These are phyloP conservation scores for Bombus waltoni DNA, from an alignment of 1,140 invertebrate species.

Conservation along the genomic window DNA sequence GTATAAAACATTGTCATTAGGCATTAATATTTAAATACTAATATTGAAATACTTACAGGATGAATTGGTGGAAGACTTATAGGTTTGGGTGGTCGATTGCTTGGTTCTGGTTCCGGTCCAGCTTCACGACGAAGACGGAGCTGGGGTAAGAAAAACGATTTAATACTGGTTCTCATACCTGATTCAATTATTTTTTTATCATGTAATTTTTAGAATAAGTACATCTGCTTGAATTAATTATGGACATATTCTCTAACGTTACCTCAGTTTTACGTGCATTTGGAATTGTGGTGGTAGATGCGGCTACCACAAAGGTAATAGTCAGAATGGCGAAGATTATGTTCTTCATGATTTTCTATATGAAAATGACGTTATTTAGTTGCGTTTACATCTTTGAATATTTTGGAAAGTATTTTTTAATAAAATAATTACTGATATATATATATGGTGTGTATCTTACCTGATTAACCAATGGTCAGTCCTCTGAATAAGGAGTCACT, in stretches of 20 bases:
- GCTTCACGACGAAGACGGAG: slow-evolving; percentile 24
- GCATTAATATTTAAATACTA: not conserved
- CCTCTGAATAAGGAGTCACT: not conserved
- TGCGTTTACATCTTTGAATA: too few relatives aligned
- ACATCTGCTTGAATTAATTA: not conserved
- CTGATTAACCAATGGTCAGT: not conserved
- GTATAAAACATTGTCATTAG: not conserved
- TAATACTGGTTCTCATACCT: not conserved
- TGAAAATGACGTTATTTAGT: not conserved
- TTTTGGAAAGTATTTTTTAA: too few relatives aligned
- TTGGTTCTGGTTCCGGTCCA: not conserved
- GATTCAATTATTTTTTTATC: not conserved
- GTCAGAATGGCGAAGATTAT: not conserved
- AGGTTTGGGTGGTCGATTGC: not conserved
- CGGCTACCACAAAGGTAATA: not conserved
- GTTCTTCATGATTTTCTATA: slow-evolving; percentile 15
- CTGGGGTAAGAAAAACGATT: not conserved
- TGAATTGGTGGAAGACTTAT: not conserved
- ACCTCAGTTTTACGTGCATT: not conserved
- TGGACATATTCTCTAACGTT: not conserved
- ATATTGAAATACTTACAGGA: not conserved
- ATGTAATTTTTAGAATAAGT: not conserved
- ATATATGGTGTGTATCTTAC: slow-evolving; percentile 7
- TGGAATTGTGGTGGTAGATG: not conserved
- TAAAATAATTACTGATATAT: not conserved